A percentile compares a stretch with the other conserved stretches of the same genome.
Evolutionary conservation across 1,140 invertebrate genomes (phyloP).

Genomic region (Leptinotarsa texana): DNA sequence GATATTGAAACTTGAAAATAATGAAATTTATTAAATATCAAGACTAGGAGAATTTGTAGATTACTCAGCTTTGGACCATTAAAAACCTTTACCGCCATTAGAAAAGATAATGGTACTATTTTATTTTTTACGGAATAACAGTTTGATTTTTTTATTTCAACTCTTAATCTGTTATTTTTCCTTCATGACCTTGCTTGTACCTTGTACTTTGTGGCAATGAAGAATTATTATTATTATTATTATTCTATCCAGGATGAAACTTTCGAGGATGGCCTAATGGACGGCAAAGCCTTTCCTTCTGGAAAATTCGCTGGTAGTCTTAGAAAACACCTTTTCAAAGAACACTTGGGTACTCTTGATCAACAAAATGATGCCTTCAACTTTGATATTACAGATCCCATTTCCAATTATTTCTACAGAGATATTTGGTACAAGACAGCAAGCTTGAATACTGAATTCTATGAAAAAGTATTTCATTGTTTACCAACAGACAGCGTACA

Average conservation of each 20-base stretch:
- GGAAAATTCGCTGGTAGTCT: conserved; percentile 86
- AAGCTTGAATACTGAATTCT: conserved; percentile 80
- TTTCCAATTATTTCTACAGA: conserved; percentile 75
- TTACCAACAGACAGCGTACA: conserved; percentile 80
- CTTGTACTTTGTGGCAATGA: no score
- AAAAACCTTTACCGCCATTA: no score
- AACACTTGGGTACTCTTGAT: conserved; percentile 77
- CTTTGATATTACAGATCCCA: conserved; percentile 73
- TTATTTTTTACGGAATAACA: no score
- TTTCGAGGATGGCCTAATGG: conserved; percentile 79
- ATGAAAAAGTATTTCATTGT: conserved; percentile 85
- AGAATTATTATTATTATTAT: neutral
- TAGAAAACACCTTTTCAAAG: conserved; percentile 83
- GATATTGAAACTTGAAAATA: no score
- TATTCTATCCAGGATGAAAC: conserved; percentile 70
- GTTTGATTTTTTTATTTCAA: no score
- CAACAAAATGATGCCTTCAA: conserved; percentile 56
- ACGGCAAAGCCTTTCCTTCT: conserved; percentile 75
- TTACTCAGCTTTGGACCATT: no score
- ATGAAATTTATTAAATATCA: no score
- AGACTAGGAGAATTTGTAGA: no score
- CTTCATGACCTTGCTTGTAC: no score
- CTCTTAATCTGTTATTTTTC: no score
- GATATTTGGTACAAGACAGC: conserved; percentile 80
- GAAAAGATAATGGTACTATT: no score